These are phyloP conservation scores for Gopherus flavomarginatus DNA, from an alignment of 2,113 vertebrate genomes.

Conservation along the genomic window DNA sequence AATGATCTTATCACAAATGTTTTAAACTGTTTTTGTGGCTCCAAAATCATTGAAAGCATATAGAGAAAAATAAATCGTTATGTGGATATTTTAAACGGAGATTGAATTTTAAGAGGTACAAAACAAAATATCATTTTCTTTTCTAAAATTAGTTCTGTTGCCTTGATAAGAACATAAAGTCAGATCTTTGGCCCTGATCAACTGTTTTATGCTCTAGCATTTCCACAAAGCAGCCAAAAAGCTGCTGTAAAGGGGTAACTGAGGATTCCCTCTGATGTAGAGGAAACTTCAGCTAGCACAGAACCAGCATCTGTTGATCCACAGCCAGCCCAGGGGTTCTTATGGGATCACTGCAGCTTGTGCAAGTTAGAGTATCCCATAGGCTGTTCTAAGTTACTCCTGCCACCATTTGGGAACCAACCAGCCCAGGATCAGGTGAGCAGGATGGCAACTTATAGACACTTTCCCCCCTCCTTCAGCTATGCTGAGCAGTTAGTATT, in stretches of 20 bases:
- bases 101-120: not conserved
- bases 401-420: not conserved
- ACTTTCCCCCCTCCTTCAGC: not conserved
- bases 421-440: not conserved
- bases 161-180: not conserved
- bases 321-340: accelerated
- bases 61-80: not conserved
- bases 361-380: not conserved
- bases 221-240: not conserved
- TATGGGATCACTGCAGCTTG: not conserved
- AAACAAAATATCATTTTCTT: not conserved
- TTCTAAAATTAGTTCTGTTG: not conserved
- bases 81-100: not conserved
- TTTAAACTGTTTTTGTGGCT: not conserved
- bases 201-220: not conserved
- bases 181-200: not conserved
- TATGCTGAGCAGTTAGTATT: not conserved
- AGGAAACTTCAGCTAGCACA: not conserved
- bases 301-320: not conserved
- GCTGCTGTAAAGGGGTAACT: accelerated
- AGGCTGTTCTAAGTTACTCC: not conserved
- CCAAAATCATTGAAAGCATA: not conserved
- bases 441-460: not conserved
- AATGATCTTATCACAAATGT: not conserved
- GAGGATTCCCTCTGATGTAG: not conserved